A percentile compares a stretch with the other conserved stretches of the same genome.
These are phyloP conservation scores for Zootoca vivipara DNA, from an alignment of 2,113 vertebrate genomes.

Conservation along the genomic window DNA sequence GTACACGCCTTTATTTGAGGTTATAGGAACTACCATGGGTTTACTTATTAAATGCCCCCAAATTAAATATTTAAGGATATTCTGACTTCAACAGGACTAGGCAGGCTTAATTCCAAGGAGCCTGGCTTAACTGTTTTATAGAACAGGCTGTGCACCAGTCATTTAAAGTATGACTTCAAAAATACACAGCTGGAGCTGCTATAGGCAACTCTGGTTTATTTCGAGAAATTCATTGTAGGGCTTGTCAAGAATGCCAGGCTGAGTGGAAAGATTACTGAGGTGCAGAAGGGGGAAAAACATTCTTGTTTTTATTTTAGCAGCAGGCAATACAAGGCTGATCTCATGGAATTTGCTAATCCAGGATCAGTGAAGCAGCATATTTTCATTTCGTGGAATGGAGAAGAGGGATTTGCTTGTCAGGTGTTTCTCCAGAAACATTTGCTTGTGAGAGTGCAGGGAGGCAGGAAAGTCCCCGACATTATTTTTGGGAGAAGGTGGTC, in stretches of 20 bases:
- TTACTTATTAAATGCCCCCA: constrained; percentile 10
- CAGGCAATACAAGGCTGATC: constrained; percentile 16
- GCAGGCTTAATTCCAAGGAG: not conserved
- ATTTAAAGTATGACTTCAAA: not conserved
- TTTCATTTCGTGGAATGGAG: constrained; percentile 30
- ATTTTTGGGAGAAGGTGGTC: constrained; percentile 27
- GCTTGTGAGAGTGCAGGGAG: constrained; percentile 19
- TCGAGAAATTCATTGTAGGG: not conserved
- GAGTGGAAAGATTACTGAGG: not conserved
- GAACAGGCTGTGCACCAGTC: not conserved
- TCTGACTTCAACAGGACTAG: not conserved
- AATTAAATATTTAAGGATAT: not conserved
- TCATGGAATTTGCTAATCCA: constrained; percentile 22
- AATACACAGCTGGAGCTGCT: not conserved
- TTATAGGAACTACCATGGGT: not conserved
- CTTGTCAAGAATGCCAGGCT: constrained; percentile 30
- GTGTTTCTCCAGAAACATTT: not conserved
- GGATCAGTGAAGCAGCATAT: constrained; percentile 4
- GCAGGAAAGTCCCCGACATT: constrained; percentile 11
- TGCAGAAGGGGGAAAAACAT: constrained; percentile 6
- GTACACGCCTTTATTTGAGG: not conserved
- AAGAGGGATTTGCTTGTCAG: constrained; percentile 38
- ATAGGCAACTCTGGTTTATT: constrained; percentile 1
- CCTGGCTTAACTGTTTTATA: not conserved
- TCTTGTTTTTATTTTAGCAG: not conserved